Evolutionary conservation across 2,113 vertebrate species (phyloP).

Genomic region (Ceyx melanurus): DNA sequence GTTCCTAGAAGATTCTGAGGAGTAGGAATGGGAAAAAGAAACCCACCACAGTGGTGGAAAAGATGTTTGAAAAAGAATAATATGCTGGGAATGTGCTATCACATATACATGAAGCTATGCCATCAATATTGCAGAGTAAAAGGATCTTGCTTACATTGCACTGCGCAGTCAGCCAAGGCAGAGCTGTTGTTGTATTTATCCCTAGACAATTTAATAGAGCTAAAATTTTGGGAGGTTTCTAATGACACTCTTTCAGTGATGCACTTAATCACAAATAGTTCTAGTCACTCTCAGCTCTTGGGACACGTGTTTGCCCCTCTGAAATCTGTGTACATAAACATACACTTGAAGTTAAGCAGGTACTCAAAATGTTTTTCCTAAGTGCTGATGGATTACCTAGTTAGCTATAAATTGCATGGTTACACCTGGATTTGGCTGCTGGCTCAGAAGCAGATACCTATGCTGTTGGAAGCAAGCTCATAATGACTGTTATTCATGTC

Average conservation of each 20-base stretch:
- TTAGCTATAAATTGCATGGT: background rate
- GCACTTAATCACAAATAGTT: background rate
- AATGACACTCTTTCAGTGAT: background rate
- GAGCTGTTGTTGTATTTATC: background rate
- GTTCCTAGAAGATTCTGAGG: background rate
- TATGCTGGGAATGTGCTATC: background rate
- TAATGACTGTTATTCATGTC: background rate
- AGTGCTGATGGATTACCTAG: conserved; percentile 1
- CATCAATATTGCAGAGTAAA: background rate
- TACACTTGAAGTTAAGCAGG: background rate
- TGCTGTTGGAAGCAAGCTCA: background rate
- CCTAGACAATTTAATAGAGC: background rate
- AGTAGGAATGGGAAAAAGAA: background rate
- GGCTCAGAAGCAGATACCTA: background rate
- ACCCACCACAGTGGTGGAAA: background rate
- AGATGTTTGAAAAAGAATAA: background rate
- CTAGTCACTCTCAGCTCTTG: background rate
- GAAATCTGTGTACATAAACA: background rate
- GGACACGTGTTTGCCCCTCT: background rate
- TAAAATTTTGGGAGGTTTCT: background rate
- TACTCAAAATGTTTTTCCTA: conserved; percentile 4
- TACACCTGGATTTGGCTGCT: background rate
- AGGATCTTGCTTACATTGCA: background rate
- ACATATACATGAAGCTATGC: background rate
- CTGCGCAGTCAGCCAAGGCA: background rate